Conservation (phyloP, 1,140 invertebrate species). For the Parapsyche elsis region DNA sequence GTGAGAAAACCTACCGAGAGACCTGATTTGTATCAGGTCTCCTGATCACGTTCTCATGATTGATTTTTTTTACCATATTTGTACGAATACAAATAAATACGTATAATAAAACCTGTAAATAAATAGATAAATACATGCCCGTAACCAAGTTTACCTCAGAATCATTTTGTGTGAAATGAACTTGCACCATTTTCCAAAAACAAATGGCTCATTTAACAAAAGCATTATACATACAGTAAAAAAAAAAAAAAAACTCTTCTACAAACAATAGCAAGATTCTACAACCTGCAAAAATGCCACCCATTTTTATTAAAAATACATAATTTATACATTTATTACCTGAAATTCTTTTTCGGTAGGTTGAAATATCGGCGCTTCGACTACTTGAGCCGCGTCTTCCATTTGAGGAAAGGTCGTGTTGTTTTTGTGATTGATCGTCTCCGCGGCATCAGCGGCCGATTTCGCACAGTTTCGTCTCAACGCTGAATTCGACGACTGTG, state of each 20-base stretch:
- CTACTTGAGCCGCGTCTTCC: conserved; percentile 70
- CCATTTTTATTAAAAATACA: conserved; percentile 23
- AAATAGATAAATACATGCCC: too few relatives aligned
- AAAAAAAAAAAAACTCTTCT: neutral
- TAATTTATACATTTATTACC: conserved; percentile 35
- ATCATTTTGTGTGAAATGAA: too few relatives aligned
- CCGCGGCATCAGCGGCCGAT: conserved; percentile 24
- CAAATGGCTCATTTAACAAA: conserved; percentile 4
- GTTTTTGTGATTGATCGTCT: conserved; percentile 66
- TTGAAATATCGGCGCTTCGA: conserved; percentile 85
- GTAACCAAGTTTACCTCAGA: too few relatives aligned
- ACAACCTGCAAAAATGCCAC: neutral
- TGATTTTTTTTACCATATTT: too few relatives aligned
- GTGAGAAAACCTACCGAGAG: too few relatives aligned
- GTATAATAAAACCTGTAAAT: too few relatives aligned
- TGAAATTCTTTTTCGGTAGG: conserved; percentile 85
- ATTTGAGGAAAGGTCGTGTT: conserved; percentile 68
- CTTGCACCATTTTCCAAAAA: too few relatives aligned
- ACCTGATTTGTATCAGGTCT: too few relatives aligned
- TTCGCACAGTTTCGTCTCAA: conserved; percentile 56
- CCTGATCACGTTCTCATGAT: too few relatives aligned
- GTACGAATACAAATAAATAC: too few relatives aligned
- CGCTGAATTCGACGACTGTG: conserved; percentile 57
- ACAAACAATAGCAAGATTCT: neutral
- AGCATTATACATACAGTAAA: neutral